Evolutionary conservation across 1,140 invertebrate genomes (phyloP).

Genomic region (Drosophila pruinosa): DNA sequence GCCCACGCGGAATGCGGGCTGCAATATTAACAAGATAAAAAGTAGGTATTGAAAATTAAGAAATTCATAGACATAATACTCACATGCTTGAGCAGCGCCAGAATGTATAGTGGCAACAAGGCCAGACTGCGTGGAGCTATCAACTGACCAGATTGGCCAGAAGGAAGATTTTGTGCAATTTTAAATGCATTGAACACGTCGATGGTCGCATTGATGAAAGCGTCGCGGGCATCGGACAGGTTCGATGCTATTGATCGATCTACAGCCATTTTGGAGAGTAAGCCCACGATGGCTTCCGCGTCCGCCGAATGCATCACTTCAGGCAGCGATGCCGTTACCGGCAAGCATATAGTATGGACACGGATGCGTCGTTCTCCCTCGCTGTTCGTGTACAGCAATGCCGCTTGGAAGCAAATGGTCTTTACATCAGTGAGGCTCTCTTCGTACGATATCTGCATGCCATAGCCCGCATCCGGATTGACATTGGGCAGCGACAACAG

Average conservation of each 20-base stretch:
- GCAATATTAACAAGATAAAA: slow-evolving; percentile 29
- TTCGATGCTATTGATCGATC: slow-evolving; percentile 94
- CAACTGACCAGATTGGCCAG: slow-evolving; percentile 86
- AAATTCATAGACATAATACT: slow-evolving; percentile 72
- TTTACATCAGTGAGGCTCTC: slow-evolving; percentile 94
- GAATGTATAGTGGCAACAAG: slow-evolving; percentile 94
- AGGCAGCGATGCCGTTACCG: slow-evolving; percentile 91
- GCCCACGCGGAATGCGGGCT: slow-evolving; percentile 94
- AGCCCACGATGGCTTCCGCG: slow-evolving; percentile 95
- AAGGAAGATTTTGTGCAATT: slow-evolving; percentile 87
- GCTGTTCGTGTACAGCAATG: slow-evolving; percentile 98
- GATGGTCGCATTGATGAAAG: slow-evolving; percentile 96
- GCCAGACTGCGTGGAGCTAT: slow-evolving; percentile 89
- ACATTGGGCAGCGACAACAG: slow-evolving; percentile 97
- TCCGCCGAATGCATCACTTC: slow-evolving; percentile 97
- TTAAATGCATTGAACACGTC: slow-evolving; percentile 95
- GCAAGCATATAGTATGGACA: slow-evolving; percentile 98
- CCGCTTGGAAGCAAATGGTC: slow-evolving; percentile 98
- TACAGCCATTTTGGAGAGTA: slow-evolving; percentile 98
- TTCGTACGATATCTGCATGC: slow-evolving; percentile 93
- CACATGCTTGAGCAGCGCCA: slow-evolving; percentile 96
- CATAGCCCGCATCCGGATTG: slow-evolving; percentile 98
- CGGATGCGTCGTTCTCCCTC: slow-evolving; percentile 98
- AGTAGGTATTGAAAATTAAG: neutral
- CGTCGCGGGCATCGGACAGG: slow-evolving; percentile 96